Evolutionary conservation across 2,113 vertebrate genomes (phyloP).

Genomic region (Choloepus hoffmanni): DNA sequence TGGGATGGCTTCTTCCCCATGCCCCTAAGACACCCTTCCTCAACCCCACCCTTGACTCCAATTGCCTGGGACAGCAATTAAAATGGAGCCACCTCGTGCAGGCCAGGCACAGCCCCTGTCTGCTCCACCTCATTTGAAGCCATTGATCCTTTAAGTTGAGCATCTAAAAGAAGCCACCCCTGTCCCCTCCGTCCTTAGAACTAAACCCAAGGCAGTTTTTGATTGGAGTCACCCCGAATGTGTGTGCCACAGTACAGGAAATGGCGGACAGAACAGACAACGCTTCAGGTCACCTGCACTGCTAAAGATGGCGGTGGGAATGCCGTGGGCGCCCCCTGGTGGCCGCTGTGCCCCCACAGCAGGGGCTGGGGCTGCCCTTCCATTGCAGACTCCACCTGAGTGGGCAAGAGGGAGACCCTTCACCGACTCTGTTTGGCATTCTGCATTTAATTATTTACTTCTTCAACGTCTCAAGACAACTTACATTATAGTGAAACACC

Average conservation of each 20-base stretch:
- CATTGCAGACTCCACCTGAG: neutral
- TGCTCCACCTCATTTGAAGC: neutral
- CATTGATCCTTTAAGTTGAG: neutral
- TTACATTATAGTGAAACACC: neutral
- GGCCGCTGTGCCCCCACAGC: neutral
- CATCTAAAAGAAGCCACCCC: neutral
- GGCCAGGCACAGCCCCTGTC: neutral
- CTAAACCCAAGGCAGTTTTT: neutral
- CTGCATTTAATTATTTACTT: neutral
- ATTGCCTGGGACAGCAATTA: neutral
- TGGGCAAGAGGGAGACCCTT: neutral
- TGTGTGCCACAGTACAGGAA: neutral
- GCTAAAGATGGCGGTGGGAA: neutral
- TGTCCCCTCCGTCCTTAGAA: neutral
- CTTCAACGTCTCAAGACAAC: neutral
- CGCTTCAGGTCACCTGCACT: neutral
- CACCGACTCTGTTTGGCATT: neutral
- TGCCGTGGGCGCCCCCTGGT: conserved; percentile 66
- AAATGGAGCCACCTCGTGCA: neutral
- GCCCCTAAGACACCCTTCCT: neutral
- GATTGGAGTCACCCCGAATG: neutral
- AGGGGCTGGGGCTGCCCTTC: neutral
- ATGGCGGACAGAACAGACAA: neutral
- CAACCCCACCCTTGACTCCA: neutral
- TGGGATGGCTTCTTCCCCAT: neutral